Evolutionary conservation across 2,888 invertebrate genomes (phyloP), one percentile per base, ranked within the genome.

Genomic region (Schizaphis graminum): DNA sequence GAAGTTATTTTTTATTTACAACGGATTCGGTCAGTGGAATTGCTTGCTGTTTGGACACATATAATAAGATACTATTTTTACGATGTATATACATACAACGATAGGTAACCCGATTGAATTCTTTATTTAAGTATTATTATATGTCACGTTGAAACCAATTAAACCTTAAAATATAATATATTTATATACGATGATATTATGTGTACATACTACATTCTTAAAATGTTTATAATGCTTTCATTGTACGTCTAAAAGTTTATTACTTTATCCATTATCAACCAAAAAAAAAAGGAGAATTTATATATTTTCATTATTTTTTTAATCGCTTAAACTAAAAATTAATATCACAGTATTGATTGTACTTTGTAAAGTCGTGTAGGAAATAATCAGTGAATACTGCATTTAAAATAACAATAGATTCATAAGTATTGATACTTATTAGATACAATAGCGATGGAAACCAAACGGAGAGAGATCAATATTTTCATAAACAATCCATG

Each of bases 21-120:
- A 21, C 8, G 44, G 57, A 26, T 89, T 57, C 41, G 28, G 57
- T 47, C 3, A 10, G 3, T 61, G 3, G 11, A 67, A 67, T 24
- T 24, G n/a, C n/a, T n/a, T n/a, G n/a, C 16, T 47, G 21, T 24
- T n/a, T 21, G 90, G 67, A 67, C 77, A 77, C 77, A 24, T 77
- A 89, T 57, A 89, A 90, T 67, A 67, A 90, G n/a, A n/a, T n/a
- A n/a, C 10, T 67, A 41, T 90, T 90, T 89, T 67, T 49, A 90
- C 47, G 35, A 47, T 35, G 61, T 47, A 61, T 44, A 44, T 28
- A 88, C 28, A 35, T 16, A 35, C 44, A 8, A 7, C 7, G 44
- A 47, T 47, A 49, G 26, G n/a, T n/a, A 28, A 47, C 35, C 56
- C 88, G 8, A 41, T 57, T 16, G 56, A 89, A 89, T 89, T 56